Evolutionary conservation across 2,113 vertebrate genomes (phyloP).

Genomic region (Pseudopodoces humilis): DNA sequence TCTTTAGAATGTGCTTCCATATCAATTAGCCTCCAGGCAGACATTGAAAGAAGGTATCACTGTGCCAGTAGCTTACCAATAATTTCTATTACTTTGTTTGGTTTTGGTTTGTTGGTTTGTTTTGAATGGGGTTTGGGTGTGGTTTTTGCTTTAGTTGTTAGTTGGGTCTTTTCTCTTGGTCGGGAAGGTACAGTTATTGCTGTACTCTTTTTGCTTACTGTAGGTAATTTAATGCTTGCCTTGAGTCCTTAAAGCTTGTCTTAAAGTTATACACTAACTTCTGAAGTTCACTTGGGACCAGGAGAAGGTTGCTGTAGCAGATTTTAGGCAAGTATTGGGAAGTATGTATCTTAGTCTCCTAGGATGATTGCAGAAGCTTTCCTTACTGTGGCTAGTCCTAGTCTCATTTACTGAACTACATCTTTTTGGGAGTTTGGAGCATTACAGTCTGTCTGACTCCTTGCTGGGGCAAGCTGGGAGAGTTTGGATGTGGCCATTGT

Average conservation of each 20-base stretch:
- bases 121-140: not conserved
- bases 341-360: not conserved
- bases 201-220: not conserved
- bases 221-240: not conserved
- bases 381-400: not conserved
- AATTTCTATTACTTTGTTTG: not conserved
- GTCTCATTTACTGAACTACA: not conserved
- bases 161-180: not conserved
- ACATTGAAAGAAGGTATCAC: not conserved
- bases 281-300: not conserved
- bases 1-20: not conserved
- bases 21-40: not conserved
- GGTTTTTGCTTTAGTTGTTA: not conserved
- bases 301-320: not conserved
- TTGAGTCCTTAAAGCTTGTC: not conserved
- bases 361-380: not conserved
- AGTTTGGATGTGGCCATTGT: not conserved
- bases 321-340: not conserved
- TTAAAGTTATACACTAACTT: not conserved
- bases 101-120: not conserved
- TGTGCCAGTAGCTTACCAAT: not conserved
- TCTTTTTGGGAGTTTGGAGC: not conserved
- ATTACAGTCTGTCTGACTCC: not conserved
- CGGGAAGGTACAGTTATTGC: accelerated
- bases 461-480: not conserved